Conservation (phyloP, 2,888 invertebrate genomes). For the Conchocele bisecta region DNA sequence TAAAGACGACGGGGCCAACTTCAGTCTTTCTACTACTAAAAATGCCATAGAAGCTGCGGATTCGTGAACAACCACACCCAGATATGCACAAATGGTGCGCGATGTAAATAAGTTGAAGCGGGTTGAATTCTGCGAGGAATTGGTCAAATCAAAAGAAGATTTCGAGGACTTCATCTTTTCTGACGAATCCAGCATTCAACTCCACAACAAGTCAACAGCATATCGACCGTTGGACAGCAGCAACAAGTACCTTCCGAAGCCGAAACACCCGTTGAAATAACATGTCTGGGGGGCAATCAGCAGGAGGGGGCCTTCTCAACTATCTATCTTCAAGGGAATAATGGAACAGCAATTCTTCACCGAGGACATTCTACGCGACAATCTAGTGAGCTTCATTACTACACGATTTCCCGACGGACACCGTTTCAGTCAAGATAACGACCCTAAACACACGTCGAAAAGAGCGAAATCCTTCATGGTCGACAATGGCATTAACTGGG, state of each 20-base stretch:
- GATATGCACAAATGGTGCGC: conserved; percentile 39
- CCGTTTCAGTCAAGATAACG: conserved; percentile 45
- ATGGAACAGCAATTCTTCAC: conserved; percentile 36
- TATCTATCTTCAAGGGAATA: conserved; percentile 39
- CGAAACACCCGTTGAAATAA: conserved; percentile 40
- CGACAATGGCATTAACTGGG: neutral
- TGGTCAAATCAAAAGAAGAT: conserved; percentile 26
- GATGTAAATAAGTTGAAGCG: conserved; percentile 24
- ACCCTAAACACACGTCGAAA: conserved; percentile 32
- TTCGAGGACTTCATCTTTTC: conserved; percentile 45
- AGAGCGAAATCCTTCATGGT: neutral
- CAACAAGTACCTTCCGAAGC: neutral
- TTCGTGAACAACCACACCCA: conserved; percentile 6
- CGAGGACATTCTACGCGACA: conserved; percentile 13
- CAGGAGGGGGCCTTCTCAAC: conserved; percentile 18
- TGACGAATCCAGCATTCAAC: conserved; percentile 34
- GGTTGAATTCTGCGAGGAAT: conserved; percentile 24
- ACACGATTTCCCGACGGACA: conserved; percentile 21
- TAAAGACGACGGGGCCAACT: neutral
- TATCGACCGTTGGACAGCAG: neutral
- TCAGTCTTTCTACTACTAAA: neutral
- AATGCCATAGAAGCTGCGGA: neutral
- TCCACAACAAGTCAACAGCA: conserved; percentile 17
- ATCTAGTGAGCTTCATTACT: conserved; percentile 19
- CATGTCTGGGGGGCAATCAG: conserved; percentile 46